Base-by-base conservation (phyloP, 2,113 vertebrate species). In the Rattus norvegicus region DNA sequence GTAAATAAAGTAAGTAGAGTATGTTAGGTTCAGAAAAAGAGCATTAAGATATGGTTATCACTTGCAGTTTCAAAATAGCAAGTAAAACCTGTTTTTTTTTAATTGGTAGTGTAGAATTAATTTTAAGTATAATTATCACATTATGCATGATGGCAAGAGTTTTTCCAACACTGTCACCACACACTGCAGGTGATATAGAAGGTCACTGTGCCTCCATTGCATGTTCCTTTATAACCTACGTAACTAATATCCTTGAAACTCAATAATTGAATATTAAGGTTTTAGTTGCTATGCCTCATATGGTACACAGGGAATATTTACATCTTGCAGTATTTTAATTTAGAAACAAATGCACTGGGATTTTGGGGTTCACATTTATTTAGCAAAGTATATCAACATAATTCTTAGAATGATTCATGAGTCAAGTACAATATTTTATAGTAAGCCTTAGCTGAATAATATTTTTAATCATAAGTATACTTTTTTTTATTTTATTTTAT, bases 261-360 rank as follows among this genome's bases (percentile, higher is more conserved):
- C 16, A 47, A 10, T 56, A 95, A 88, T 49, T 28, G 28, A 20
- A 30, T 61, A 3, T n/a, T 26, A n/a, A 77, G 33, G n/a, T 83
- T 94, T 95, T 95, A 96, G 30, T 56, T 43, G 63, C 43, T 70
- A 49, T 95, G 88, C 88, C 80, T 84, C 95, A 19, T 83, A 30
- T 65, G 26, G 47, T 61, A 59, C 12, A n/a, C 5, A 63, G 56
- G 88, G 56, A 85, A 65, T 70, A 67, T 61, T 90, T 88, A 19
- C 1, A 88, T 75, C 61, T 92, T 94, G 17, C 17, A 10, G 1
- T 9, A 24, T 90, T 95, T 93, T 95, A 84, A 95, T 97, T 97
- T 81, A 89, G 88, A 90, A 95, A 92, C 11, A 87, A 93, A 88
- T 7, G 16, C 59, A 10, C 36, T 70, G 75, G 30, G 52, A 47